Base-by-base conservation (phyloP, 2,888 invertebrate genomes). In the Cylindroiulus punctatus region DNA sequence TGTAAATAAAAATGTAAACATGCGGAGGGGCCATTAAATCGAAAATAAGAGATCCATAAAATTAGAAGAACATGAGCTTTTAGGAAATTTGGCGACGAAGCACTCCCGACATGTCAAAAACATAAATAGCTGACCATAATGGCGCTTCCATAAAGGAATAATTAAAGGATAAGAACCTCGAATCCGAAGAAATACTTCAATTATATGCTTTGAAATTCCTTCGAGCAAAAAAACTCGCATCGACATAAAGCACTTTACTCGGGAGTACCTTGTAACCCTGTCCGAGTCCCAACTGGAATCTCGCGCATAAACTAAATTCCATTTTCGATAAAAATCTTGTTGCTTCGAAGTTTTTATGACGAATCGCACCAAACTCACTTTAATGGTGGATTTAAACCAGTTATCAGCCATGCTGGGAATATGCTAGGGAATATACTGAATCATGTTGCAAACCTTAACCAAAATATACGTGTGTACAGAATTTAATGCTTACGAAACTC, bases 1-100 rank as follows among this genome's bases (percentile, higher is more conserved):
- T 76, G 76, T 76, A 76, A 76, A 76, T 76, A 76, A 76, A 76
- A 76, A 76, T 76, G 76, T 76, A 76, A 76, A 76, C 76, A 76
- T 32, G 76, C 30, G 30, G 4, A 76, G 30, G 30, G 76, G 76
- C 76, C 76, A 76, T 76, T 76, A 76, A 76, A 76, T 76, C 30
- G 76, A 76, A 76, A 76, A 4, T 12, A 32, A 76, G 76, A 32
- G 76, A 76, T 76, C 76, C 76, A 76, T 76, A 76, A 76, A 76
- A 76, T 76, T 76, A 76, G 32, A 30, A 76, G 30, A 76, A 76
- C 76, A 76, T 76, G 76, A 76, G 76, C 76, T 76, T 76, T 76
- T 30, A 76, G 76, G 76, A 76, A 76, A 76, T 76, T 76, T 76
- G 76, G 76, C 76, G 76, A 76, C 76, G 76, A 30, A 1, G 44